Conservation (phyloP, 2,888 invertebrate species). For the Caenorhabditis panamensis region DNA sequence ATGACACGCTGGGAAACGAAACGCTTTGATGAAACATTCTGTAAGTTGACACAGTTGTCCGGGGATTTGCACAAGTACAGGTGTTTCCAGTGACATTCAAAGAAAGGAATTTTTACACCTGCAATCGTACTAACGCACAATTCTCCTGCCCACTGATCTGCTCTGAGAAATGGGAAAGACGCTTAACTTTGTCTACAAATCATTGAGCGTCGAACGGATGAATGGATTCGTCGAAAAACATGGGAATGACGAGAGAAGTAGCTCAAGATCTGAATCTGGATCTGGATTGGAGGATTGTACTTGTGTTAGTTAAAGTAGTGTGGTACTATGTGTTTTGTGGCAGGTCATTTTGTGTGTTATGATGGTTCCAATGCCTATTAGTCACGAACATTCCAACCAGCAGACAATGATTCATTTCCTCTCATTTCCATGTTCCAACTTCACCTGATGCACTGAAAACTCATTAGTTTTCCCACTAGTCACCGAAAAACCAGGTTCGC, state of each 20-base stretch:
- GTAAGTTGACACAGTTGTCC: conserved; percentile 29
- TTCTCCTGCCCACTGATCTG: conserved; percentile 30
- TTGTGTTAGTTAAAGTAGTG: neutral
- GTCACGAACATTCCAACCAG: conserved; percentile 1
- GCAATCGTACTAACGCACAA: neutral
- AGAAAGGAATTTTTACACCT: neutral
- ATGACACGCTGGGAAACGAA: conserved; percentile 2
- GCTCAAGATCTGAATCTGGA: neutral
- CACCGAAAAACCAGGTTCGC: conserved; percentile 18
- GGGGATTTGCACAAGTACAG: conserved; percentile 37
- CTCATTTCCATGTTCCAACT: neutral
- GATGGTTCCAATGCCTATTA: neutral
- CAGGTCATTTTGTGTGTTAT: neutral
- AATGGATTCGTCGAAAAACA: neutral
- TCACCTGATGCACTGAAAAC: conserved; percentile 43
- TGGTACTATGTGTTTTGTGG: neutral
- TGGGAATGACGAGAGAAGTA: neutral
- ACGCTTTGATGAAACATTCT: too few species aligned
- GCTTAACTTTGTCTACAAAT: conserved; percentile 8
- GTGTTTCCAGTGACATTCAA: conserved; percentile 43
- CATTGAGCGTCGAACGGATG: neutral
- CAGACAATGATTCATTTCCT: conserved; percentile 30
- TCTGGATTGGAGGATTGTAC: neutral
- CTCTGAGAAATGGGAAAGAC: conserved; percentile 8
- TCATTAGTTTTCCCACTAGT: conserved; percentile 31